Conservation (phyloP, 2,113 vertebrate species). For the Zosterops pallidus region DNA sequence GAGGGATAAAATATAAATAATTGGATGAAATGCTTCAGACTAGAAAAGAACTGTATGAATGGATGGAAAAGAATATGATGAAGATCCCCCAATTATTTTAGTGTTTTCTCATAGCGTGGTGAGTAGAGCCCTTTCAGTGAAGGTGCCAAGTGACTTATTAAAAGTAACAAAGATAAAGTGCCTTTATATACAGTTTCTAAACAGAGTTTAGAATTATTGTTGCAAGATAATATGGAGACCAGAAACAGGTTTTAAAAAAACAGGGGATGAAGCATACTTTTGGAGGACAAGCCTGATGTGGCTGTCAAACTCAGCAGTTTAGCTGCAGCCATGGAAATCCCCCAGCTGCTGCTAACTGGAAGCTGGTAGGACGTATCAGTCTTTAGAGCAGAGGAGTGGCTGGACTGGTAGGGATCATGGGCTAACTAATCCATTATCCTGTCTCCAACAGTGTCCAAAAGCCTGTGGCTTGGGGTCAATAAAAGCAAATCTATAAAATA, state of each 20-base stretch:
- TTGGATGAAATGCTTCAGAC: not conserved
- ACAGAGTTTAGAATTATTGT: not conserved
- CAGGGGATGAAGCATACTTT: not conserved
- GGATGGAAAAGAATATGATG: not conserved
- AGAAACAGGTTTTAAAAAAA: not conserved
- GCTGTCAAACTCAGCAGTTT: not conserved
- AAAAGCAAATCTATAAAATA: not conserved
- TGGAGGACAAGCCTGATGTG: not conserved
- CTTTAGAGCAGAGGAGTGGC: not conserved
- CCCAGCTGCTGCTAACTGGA: not conserved
- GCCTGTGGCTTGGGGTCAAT: not conserved
- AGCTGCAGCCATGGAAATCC: not conserved
- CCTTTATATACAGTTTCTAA: not conserved
- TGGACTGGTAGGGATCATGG: not conserved
- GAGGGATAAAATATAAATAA: not conserved
- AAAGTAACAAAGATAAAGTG: not conserved
- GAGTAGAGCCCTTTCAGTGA: not conserved
- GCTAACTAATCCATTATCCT: not conserved
- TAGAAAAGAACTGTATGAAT: not conserved
- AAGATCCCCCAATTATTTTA: not conserved
- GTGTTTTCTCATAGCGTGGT: not conserved
- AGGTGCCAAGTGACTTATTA: not conserved
- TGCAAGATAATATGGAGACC: not conserved
- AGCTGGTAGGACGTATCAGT: not conserved
- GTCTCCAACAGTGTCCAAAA: not conserved